These are phyloP conservation scores for Drosophila ustulata DNA, from an alignment of 2,888 invertebrate species.

Conservation along the genomic window DNA sequence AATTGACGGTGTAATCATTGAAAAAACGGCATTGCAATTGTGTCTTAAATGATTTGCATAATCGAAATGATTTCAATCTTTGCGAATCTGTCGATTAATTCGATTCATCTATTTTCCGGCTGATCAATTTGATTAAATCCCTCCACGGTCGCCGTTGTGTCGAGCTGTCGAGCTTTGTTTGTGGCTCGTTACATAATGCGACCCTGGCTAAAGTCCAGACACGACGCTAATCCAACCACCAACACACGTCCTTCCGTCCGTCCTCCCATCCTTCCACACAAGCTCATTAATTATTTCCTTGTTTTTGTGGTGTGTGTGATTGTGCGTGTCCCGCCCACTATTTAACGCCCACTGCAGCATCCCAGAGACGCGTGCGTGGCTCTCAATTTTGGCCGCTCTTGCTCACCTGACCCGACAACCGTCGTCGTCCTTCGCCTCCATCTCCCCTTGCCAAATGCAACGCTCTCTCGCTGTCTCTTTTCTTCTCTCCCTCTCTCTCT, in stretches of 20 bases:
- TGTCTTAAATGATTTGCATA: not conserved
- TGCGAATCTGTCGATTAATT: not conserved
- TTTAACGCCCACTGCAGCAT: constrained; percentile 50
- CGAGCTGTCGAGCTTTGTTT: constrained; percentile 1
- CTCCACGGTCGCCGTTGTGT: not conserved
- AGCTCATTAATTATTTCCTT: constrained; percentile 63
- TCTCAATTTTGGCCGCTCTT: constrained; percentile 27
- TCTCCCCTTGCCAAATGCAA: not conserved
- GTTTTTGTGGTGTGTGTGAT: constrained; percentile 20
- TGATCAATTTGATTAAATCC: constrained; percentile 10
- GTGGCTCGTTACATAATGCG: constrained; percentile 49
- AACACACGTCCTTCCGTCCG: constrained; percentile 1
- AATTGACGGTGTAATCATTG: too few relatives aligned
- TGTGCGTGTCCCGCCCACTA: constrained; percentile 1
- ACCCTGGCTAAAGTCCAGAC: constrained; percentile 36
- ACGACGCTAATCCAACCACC: constrained; percentile 27
- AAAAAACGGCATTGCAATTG: too few relatives aligned
- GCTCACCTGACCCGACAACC: constrained; percentile 32
- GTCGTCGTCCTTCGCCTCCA: constrained; percentile 4
- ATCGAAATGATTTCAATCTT: not conserved
- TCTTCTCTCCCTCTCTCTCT: not conserved
- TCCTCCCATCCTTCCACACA: constrained; percentile 16
- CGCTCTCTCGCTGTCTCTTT: not conserved
- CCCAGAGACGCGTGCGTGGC: constrained; percentile 54
- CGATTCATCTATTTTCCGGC: constrained; percentile 1